Evolutionary conservation across 1,140 invertebrate species (phyloP), one percentile per base, ranked within the genome.

Genomic region (Trachymyrmex cornetzi): DNA sequence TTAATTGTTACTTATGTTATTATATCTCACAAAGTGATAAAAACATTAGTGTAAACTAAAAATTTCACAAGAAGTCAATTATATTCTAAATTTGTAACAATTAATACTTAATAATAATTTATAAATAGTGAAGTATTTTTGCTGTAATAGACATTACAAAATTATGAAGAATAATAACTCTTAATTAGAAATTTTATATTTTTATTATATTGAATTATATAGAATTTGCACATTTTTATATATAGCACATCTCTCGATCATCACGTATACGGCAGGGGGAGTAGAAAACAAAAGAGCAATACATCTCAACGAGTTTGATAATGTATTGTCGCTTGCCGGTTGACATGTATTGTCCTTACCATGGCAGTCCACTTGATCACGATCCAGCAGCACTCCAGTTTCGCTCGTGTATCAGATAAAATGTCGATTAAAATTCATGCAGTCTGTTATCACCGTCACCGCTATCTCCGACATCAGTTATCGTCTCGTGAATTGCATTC

Each of bases 361-460:
- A 94, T 94, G 94, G 93, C 93, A 92, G 93, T 92, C 94, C 93
- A 94, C 94, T 95, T 95, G 94, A 94, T 95, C 94, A 94, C 93
- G 93, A 93, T 93, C 92, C 91, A 91, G 87, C 77, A 86, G 82
- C 72, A 88, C 93, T 93, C 80, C 48, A 92, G 81, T 72, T 88
- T 90, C 82, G 87, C 80, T 87, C 87, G 90, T 87, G 89, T 77
- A 82, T 85, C 66, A 90, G 94, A 94, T 94, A 94, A 95, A 93
- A 94, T 93, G 94, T 94, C 94, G 94, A 94, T 94, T 95, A 93
- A 95, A 94, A 95, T 95, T 94, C 94, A 95, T 94, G 93, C 93
- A 92, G 90, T 90, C 88, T 88, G 88, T 34, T 55, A n/a, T 67
- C 34, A 12, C 24, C 44, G 16, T 19, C 55, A 4, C 14, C 22